Conservation (phyloP, 2,113 vertebrate species). For the Sapajus apella region DNA sequence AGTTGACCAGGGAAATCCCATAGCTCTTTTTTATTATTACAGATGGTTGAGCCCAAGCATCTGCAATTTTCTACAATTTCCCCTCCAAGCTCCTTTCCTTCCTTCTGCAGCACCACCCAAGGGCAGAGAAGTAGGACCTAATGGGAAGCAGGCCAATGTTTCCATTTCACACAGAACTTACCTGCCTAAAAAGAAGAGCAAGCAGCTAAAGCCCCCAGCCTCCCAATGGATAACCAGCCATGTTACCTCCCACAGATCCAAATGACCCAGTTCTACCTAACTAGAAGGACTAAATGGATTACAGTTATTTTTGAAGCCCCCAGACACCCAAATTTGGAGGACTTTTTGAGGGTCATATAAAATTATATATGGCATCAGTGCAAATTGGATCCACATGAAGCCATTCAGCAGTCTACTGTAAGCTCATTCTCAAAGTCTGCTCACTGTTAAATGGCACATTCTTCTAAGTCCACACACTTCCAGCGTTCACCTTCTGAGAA, state of each 20-base stretch:
- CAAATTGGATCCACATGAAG: accelerated
- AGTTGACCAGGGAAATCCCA: background rate
- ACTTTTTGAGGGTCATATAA: background rate
- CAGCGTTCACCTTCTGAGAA: background rate
- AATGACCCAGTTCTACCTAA: background rate
- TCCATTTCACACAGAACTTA: background rate
- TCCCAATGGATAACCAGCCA: background rate
- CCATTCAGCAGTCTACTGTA: background rate
- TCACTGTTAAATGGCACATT: background rate
- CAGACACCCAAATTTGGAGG: background rate
- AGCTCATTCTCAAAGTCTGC: too few relatives aligned
- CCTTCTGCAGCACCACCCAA: background rate
- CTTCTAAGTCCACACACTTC: background rate
- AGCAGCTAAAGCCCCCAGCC: background rate
- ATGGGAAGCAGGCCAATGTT: background rate
- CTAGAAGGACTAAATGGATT: background rate
- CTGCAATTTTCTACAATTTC: background rate
- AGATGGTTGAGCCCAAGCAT: background rate
- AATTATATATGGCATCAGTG: accelerated
- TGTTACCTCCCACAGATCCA: background rate
- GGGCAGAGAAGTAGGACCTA: background rate
- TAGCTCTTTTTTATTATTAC: background rate
- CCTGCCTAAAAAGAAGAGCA: accelerated
- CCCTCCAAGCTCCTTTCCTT: background rate
- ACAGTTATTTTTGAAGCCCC: background rate